Base-by-base conservation (phyloP, 2,888 invertebrate species). In the Agrilus cyanescens region DNA sequence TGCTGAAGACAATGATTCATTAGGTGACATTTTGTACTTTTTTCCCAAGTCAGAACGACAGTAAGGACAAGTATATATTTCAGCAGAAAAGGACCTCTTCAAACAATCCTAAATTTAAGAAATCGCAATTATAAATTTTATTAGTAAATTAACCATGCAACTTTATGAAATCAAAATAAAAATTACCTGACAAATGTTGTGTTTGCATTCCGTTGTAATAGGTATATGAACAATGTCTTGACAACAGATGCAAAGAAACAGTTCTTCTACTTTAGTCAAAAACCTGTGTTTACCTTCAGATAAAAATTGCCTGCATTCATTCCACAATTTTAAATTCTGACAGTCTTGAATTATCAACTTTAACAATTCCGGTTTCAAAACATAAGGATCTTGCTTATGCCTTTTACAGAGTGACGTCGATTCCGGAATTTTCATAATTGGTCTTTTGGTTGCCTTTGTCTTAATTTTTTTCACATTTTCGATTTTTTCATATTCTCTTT, bases 201-300 rank as follows among this genome's bases (percentile, higher is more conserved):
- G 88, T 34, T 67, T 62, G 55, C 88, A 88, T 0, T 73, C 68
- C 0, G 83, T 82, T 0, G 86, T 87, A 13, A 85, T 71, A 0
- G 88, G 87, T 44, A 71, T 69, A 44, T 68, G 75, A 0, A 79
- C 77, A 3, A 88, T 62, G 40, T 85, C 84, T 57, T 83, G 82
- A 57, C 88, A 89, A 53, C 85, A 85, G 38, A 83, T 79, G 57
- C 89, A 89, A n/a, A 73, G 70, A 59, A 87, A 87, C 40, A 72
- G 55, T 54, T 80, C 74, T 45, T 76, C 72, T 2, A 85, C 73
- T 48, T 74, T 73, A 13, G 72, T 72, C 12, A 83, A 64, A 55
- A 82, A 83, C 45, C 70, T 71, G 74, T 72, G 58, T 59, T 75
- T 78, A 1, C 79, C 76, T 33, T 70, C 63, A 3, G 57, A 54